These are phyloP conservation scores for Cottoperca gobio DNA, from an alignment of 2,797 vertebrate genomes.

Conservation along the genomic window DNA sequence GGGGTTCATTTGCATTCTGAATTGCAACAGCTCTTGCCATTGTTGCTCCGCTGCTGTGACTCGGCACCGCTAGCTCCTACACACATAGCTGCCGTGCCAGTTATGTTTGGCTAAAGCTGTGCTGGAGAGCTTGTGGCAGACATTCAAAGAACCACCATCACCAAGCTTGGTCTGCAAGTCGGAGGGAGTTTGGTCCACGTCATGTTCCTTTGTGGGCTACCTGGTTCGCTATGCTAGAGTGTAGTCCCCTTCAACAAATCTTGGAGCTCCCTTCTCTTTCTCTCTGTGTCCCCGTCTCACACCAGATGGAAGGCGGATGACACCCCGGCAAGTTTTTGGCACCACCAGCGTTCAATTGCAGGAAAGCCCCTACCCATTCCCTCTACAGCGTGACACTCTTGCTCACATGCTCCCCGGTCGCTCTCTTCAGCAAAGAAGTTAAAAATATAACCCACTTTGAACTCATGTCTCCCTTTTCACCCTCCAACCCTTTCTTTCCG, in stretches of 20 bases:
- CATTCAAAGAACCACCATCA: constrained; percentile 43
- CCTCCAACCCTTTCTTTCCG: constrained; percentile 49
- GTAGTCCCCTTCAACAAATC: constrained; percentile 26
- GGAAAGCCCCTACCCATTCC: constrained; percentile 52
- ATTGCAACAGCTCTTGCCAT: constrained; percentile 56
- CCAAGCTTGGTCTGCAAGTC: constrained; percentile 26
- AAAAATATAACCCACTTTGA: constrained; percentile 58
- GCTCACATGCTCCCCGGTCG: constrained; percentile 42
- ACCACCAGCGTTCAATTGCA: constrained; percentile 47
- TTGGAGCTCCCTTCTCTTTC: constrained; percentile 16
- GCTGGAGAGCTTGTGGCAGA: constrained; percentile 58
- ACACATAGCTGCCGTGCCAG: constrained; percentile 50
- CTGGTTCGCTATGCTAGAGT: constrained; percentile 16
- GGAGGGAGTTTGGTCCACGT: constrained; percentile 16
- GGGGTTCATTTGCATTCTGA: constrained; percentile 74
- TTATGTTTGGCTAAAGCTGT: constrained; percentile 62
- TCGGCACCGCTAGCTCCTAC: constrained; percentile 47
- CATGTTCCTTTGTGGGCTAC: constrained; percentile 38
- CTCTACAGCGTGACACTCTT: constrained; percentile 53
- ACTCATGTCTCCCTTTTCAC: constrained; percentile 39
- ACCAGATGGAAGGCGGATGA: constrained; percentile 70
- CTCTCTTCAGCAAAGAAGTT: constrained; percentile 61
- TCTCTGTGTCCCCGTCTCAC: constrained; percentile 36
- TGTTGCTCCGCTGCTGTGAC: constrained; percentile 64
- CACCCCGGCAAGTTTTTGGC: constrained; percentile 51